Evolutionary conservation across 2,888 invertebrate species (phyloP).

Genomic region (Stenotaenia linearis): DNA sequence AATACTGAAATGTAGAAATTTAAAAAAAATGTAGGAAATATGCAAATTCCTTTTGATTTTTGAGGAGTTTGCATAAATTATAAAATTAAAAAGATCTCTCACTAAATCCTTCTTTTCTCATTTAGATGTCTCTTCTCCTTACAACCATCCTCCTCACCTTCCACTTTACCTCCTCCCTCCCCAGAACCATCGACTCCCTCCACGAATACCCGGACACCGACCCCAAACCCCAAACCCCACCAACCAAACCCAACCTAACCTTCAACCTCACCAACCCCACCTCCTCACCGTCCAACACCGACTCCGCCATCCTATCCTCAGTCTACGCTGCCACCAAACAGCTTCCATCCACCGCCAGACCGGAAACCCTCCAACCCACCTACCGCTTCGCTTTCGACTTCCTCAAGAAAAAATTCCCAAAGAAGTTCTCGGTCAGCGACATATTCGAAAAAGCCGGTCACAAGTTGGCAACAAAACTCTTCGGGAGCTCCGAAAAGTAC

Average conservation of each 20-base stretch:
- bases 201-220: neutral
- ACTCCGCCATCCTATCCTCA: neutral
- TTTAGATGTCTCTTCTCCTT: neutral
- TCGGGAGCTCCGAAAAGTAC: neutral
- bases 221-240: neutral
- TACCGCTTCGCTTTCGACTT: neutral
- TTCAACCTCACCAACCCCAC: neutral
- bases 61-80: too few species aligned
- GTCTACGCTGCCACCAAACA: neutral
- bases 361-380: too few species aligned
- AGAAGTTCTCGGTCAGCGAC: neutral
- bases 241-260: neutral
- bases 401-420: neutral
- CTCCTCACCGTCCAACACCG: neutral
- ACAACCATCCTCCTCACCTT: neutral
- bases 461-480: neutral
- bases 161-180: neutral
- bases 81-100: too few species aligned
- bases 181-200: neutral
- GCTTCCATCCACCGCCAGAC: too few species aligned
- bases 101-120: neutral
- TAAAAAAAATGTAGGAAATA: too few species aligned
- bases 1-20: too few species aligned
- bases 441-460: slow-evolving; percentile 13
- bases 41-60: too few species aligned